phyloP scores from a whole-genome alignment of 2,797 vertebrate genomes.

The Sebastes vulpes region DNA sequence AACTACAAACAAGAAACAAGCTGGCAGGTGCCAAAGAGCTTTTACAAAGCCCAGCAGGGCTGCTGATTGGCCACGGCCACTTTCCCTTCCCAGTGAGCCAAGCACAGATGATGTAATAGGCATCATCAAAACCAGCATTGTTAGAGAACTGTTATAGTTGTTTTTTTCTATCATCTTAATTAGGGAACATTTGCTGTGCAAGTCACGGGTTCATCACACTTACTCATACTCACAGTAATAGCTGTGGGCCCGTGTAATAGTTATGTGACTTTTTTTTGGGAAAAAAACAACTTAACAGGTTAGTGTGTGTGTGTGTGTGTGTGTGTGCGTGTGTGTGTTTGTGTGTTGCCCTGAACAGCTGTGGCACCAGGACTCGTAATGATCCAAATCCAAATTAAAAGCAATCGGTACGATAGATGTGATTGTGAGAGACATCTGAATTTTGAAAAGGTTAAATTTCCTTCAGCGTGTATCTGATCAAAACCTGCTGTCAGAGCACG shows the following conservation, averaged over 20 bases:
- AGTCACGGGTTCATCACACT: not conserved
- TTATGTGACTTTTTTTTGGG: not conserved
- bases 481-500: not conserved
- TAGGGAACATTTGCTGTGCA: not conserved
- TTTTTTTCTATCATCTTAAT: conserved; percentile 24
- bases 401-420: not conserved
- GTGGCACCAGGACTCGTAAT: not conserved
- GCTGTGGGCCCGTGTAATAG: not conserved
- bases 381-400: conserved; percentile 3
- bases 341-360: not conserved
- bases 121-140: conserved; percentile 38
- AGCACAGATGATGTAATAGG: conserved; percentile 38
- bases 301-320: not conserved
- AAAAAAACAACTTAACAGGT: not conserved
- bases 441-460: not conserved
- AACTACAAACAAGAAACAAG: conserved; percentile 16
- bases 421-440: not conserved
- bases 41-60: conserved; percentile 29
- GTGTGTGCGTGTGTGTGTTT: not conserved
- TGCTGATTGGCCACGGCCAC: conserved; percentile 8
- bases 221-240: not conserved
- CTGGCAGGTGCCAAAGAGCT: conserved; percentile 8
- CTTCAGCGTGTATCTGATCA: not conserved
- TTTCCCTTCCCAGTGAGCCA: conserved; percentile 38
- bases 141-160: not conserved